Conservation (phyloP, 1,140 invertebrate genomes). For the Metopolophium dirhodum region DNA sequence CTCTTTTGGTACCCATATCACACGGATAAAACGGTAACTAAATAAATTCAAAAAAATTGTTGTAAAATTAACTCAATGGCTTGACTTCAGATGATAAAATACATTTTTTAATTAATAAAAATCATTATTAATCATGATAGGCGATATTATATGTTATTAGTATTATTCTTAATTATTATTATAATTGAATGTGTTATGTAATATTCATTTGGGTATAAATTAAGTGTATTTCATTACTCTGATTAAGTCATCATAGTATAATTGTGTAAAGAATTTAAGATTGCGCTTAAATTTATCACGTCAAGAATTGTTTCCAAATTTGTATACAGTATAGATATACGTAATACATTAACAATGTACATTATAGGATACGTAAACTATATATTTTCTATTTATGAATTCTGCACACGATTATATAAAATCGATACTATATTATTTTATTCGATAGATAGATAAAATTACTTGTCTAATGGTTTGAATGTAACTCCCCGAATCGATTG, state of each 20-base stretch:
- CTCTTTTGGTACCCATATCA: constrained; percentile 62
- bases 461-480: constrained; percentile 83
- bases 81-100: not conserved
- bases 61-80: not conserved
- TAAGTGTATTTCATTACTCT: not conserved
- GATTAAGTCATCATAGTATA: not conserved
- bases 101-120: not conserved
- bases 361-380: not conserved
- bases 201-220: not conserved
- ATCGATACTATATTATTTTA: not conserved
- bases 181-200: not conserved
- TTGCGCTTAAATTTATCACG: not conserved
- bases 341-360: not conserved
- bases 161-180: not conserved
- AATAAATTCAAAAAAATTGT: not conserved
- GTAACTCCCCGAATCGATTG: constrained; percentile 87
- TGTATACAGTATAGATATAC: not conserved
- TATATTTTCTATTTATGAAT: not conserved
- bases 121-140: not conserved
- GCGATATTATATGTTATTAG: too few relatives aligned
- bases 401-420: not conserved
- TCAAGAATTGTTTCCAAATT: not conserved
- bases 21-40: constrained; percentile 61
- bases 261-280: not conserved
- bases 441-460: not conserved